Percentiles rank a stretch among this genome's conserved stretches.
Evolutionary conservation across 2,113 vertebrate species (phyloP).

Genomic region (Zosterops japonicus): DNA sequence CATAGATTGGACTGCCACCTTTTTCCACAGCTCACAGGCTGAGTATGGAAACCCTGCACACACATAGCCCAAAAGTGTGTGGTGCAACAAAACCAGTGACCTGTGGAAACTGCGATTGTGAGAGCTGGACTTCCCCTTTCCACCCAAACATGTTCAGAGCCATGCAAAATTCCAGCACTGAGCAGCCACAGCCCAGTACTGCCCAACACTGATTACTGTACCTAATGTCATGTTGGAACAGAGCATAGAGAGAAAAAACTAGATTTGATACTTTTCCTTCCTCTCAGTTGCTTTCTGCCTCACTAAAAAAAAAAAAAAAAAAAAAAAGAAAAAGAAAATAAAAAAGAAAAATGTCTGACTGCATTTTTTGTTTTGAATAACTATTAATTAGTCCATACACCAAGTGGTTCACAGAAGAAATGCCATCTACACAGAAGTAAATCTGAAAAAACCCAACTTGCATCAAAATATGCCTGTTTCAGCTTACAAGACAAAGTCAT

Average conservation of each 20-base stretch:
- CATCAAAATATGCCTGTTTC: background rate
- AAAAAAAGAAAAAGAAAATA: too few species aligned
- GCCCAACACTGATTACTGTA: background rate
- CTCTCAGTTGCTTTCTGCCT: background rate
- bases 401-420: background rate
- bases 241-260: background rate
- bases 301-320: background rate
- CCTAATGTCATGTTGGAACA: background rate
- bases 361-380: background rate
- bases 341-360: background rate
- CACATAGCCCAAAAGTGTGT: background rate
- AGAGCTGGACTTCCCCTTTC: background rate
- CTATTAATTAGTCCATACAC: background rate
- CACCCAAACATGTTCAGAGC: background rate
- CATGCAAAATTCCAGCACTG: background rate
- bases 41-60: background rate
- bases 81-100: background rate
- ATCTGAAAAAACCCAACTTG: background rate
- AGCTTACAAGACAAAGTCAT: background rate
- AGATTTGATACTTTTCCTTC: background rate
- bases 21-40: background rate
- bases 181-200: background rate
- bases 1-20: background rate
- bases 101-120: background rate
- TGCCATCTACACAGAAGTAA: background rate